Conservation (phyloP, 2,797 vertebrate genomes). For the Enteromius unitaeniatus region DNA sequence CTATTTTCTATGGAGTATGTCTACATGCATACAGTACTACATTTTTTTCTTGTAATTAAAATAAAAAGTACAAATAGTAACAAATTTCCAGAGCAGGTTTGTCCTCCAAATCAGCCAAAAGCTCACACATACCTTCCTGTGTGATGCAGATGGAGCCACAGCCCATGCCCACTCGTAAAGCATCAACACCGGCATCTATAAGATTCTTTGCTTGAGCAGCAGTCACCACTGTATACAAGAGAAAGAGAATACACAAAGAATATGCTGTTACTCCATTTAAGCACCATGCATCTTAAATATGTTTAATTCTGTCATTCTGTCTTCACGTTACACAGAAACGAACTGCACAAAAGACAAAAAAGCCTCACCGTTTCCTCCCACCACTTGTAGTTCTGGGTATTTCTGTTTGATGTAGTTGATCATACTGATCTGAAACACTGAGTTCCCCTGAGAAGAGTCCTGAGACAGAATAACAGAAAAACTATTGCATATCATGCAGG, state of each 20-base stretch:
- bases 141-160: conserved; percentile 96
- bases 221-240: conserved; percentile 85
- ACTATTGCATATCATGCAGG: not conserved
- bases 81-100: not conserved
- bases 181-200: conserved; percentile 92
- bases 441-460: conserved; percentile 94
- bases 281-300: not conserved
- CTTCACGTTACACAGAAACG: not conserved
- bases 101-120: not conserved
- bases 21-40: no score
- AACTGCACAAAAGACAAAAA: not conserved
- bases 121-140: conserved; percentile 85
- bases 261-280: not conserved
- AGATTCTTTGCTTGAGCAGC: conserved; percentile 95
- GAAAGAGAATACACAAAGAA: not conserved
- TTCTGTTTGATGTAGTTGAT: conserved; percentile 93
- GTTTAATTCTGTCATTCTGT: not conserved
- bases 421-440: conserved; percentile 91
- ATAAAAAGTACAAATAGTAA: no score
- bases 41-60: not conserved
- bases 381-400: conserved; percentile 89
- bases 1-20: not conserved
- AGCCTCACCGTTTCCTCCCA: conserved; percentile 89
- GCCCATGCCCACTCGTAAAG: conserved; percentile 92
- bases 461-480: conserved; percentile 61